Percentiles rank a stretch among this genome's conserved stretches.
Conservation (phyloP, 2,797 vertebrate species). For the Liparis tanakae region DNA sequence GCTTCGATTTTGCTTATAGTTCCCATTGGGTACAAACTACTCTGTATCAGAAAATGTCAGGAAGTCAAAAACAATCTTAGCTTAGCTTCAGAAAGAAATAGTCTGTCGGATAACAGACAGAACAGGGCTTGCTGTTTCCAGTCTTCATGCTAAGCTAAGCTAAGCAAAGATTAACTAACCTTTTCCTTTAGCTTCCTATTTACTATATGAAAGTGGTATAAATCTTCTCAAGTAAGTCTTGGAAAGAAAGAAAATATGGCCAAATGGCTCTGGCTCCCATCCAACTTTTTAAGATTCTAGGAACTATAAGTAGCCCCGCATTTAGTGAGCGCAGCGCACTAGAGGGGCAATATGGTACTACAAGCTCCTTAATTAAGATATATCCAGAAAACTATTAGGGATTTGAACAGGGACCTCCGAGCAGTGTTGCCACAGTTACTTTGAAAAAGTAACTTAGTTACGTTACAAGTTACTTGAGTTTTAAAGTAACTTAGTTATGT, state of each 20-base stretch:
- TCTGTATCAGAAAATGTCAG: neutral
- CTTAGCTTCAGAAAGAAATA: neutral
- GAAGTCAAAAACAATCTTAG: slow-evolving; percentile 2
- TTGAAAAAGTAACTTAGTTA: too few species aligned
- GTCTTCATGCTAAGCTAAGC: neutral
- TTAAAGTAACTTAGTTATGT: too few species aligned
- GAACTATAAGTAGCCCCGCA: too few species aligned
- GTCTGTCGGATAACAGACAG: neutral
- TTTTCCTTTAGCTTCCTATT: neutral
- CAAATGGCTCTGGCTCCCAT: too few species aligned
- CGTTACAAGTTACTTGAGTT: too few species aligned
- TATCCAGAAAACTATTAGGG: neutral
- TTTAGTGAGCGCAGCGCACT: too few species aligned
- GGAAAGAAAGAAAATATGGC: neutral
- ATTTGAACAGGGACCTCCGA: neutral
- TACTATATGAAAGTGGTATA: neutral
- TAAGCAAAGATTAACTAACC: neutral
- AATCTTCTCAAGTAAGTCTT: neutral
- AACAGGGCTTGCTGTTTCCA: neutral
- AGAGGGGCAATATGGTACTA: too few species aligned
- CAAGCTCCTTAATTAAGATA: neutral
- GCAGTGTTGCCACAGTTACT: too few species aligned
- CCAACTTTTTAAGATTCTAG: too few species aligned
- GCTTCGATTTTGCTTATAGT: neutral
- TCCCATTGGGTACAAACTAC: neutral